A percentile compares a stretch with the other conserved stretches of the same genome.
Evolutionary conservation across 2,113 vertebrate species (phyloP).

Genomic region (Pantherophis guttatus): DNA sequence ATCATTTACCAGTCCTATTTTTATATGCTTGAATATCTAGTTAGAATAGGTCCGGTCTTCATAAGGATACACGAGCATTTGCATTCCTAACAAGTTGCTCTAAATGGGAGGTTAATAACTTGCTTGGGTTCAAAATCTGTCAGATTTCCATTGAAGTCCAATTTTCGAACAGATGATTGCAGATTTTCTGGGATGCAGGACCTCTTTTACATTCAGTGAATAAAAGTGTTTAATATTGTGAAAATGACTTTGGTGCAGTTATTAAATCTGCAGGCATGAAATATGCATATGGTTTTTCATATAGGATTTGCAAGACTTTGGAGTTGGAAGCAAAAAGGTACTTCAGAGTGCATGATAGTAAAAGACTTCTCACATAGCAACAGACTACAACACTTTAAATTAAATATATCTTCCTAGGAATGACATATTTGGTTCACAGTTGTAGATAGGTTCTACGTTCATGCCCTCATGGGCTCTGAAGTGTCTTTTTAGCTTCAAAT

Average conservation of each 20-base stretch:
- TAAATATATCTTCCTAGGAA: background rate
- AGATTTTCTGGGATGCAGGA: background rate
- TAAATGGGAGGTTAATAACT: background rate
- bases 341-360: background rate
- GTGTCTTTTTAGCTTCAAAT: background rate
- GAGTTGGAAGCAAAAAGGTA: background rate
- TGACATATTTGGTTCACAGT: background rate
- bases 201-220: background rate
- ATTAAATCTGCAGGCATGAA: background rate
- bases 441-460: background rate
- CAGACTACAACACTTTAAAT: background rate
- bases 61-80: background rate
- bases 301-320: background rate
- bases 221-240: background rate
- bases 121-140: background rate
- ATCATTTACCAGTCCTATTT: background rate
- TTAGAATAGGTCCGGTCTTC: background rate
- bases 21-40: background rate
- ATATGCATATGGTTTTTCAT: background rate
- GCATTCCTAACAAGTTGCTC: background rate
- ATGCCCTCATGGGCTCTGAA: background rate
- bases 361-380: background rate
- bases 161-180: background rate
- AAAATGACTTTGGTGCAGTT: background rate
- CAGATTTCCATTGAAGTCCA: background rate